Evolutionary conservation across 2,113 vertebrate genomes (phyloP).

Genomic region (Fulmarus glacialis): DNA sequence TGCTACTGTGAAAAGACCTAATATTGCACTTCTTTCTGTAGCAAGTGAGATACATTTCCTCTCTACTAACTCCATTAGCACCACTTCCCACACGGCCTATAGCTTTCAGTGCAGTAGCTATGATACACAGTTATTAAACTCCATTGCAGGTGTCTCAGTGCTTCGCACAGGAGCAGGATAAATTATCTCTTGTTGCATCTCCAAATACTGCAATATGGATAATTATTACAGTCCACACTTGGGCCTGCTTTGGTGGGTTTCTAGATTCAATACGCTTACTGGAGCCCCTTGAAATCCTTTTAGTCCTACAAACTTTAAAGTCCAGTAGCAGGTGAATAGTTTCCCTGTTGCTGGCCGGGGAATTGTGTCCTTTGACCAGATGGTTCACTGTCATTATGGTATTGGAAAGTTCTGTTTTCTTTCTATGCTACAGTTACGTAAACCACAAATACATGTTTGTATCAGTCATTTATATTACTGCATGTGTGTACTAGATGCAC

Average conservation of each 20-base stretch:
- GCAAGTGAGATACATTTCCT: background rate
- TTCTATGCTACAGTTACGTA: background rate
- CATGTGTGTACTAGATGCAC: background rate
- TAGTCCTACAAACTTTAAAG: background rate
- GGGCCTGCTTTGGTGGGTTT: background rate
- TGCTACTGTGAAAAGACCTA: slow-evolving; percentile 1
- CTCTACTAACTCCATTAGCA: background rate
- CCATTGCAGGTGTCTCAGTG: background rate
- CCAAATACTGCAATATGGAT: background rate
- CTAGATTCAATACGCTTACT: background rate
- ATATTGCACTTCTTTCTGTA: background rate
- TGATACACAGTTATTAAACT: background rate
- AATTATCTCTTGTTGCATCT: background rate
- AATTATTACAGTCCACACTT: background rate
- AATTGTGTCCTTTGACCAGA: background rate
- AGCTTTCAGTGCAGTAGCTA: background rate
- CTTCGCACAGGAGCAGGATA: background rate
- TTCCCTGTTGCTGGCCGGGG: background rate
- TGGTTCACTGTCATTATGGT: background rate
- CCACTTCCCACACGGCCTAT: background rate
- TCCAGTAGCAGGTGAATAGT: background rate
- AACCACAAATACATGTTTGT: background rate
- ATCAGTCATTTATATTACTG: background rate
- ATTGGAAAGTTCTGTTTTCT: background rate
- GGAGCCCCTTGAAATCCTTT: background rate